Percentiles rank a stretch among this genome's conserved stretches.
phyloP scores from a whole-genome alignment of 1,140 invertebrate genomes.

The Paramacrobiotus metropolitanus region DNA sequence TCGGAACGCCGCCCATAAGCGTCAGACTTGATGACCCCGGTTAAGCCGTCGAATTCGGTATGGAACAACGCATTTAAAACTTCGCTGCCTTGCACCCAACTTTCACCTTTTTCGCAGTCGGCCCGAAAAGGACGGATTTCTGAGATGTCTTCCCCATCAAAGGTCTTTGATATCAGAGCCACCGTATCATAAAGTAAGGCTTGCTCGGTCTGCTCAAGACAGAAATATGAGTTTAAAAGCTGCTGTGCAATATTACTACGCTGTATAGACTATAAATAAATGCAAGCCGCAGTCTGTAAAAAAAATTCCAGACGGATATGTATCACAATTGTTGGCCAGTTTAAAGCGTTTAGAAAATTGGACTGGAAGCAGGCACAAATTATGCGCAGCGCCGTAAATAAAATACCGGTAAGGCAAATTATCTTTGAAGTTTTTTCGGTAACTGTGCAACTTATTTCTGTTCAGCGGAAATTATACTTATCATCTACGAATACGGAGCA shows the following conservation, averaged over 20 bases:
- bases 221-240: slow-evolving; percentile 15
- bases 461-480: no score
- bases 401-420: no score
- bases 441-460: no score
- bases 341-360: neutral
- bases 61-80: slow-evolving; percentile 47
- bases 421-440: no score
- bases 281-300: slow-evolving; percentile 74
- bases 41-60: slow-evolving; percentile 71
- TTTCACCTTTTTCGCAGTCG: slow-evolving; percentile 55
- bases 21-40: slow-evolving; percentile 77
- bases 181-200: slow-evolving; percentile 87
- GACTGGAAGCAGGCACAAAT: neutral
- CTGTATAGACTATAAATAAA: slow-evolving; percentile 17
- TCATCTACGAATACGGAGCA: no score
- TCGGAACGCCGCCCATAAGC: slow-evolving; percentile 61
- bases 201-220: slow-evolving; percentile 77
- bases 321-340: slow-evolving; percentile 37
- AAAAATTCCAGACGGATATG: slow-evolving; percentile 43
- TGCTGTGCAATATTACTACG: neutral
- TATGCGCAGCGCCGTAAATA: no score
- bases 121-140: slow-evolving; percentile 8
- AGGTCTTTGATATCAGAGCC: slow-evolving; percentile 63
- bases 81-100: slow-evolving; percentile 78
- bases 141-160: slow-evolving; percentile 48